Evolutionary conservation across 2,113 vertebrate genomes (phyloP), one percentile per base, ranked within the genome.

Genomic region (Phylloscopus trochiloides): DNA sequence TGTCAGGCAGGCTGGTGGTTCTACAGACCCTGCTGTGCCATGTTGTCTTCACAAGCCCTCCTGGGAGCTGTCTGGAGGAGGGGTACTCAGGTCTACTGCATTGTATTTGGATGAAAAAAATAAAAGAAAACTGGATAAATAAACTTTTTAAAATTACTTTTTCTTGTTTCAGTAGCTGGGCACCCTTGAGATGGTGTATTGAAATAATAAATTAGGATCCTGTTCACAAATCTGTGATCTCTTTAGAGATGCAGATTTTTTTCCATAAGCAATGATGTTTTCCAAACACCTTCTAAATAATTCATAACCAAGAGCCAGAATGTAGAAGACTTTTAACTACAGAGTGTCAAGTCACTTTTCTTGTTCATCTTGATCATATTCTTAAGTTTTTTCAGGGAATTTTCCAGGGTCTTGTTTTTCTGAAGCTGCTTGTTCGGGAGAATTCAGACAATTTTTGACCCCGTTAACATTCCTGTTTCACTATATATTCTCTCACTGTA

Each of bases 241-340:
- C 65, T 83, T 94, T 76, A 70, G 71, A 94, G n/a, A 63, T n/a
- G 52, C n/a, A 84, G 47, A 68, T 43, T 81, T 96, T 75, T 80
- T 77, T 59, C 51, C 34, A 17, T 47, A 90, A 79, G 28, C 0
- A 0, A 62, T 65, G n/a, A 70, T 40, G 9, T 86, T 94, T 91
- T 94, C 51, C 51, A 67, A 83, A 76, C 14, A 15, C 6, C 10
- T 93, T 65, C 67, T 70, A 82, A 95, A 94, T 88, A 91, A 87
- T 94, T 95, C 58, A 81, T 74, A 68, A 43, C 58, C 73, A 82
- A 54, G 65, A 91, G 15, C 26, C 71, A 79, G 42, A 87, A 79
- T 72, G 40, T 31, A 50, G 63, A 83, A 68, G 34, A 74, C 80
- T 75, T 93, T 34, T 43, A 91, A 73, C 51, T 57, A 62, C 55